A percentile compares a stretch with the other conserved stretches of the same genome.
phyloP scores from a whole-genome alignment of 2,797 vertebrate species.

The Malurus leucopterus region DNA sequence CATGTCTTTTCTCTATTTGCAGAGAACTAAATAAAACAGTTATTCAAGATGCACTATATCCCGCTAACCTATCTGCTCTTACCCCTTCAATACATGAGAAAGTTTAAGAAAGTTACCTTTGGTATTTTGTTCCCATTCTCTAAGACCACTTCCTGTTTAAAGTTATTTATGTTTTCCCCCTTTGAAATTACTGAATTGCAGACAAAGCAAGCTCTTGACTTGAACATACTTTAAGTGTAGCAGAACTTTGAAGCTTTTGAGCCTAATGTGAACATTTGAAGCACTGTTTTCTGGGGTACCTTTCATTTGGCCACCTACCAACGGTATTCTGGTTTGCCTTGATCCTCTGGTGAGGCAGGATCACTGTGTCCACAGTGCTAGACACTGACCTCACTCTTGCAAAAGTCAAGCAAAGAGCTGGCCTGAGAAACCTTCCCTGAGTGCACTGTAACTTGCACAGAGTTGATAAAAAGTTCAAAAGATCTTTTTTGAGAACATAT shows the following conservation, averaged over 20 bases:
- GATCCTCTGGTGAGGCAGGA: not conserved
- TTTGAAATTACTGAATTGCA: slow-evolving; percentile 23
- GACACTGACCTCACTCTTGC: not conserved
- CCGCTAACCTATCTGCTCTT: slow-evolving; percentile 24
- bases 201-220: slow-evolving; percentile 53
- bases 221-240: not conserved
- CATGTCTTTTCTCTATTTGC: slow-evolving; percentile 28
- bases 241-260: slow-evolving; percentile 43
- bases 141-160: slow-evolving; percentile 18
- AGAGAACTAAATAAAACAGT: slow-evolving; percentile 46
- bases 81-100: slow-evolving; percentile 36
- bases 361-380: not conserved
- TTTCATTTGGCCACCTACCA: slow-evolving; percentile 18
- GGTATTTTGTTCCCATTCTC: slow-evolving; percentile 41
- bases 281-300: not conserved
- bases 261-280: slow-evolving; percentile 29
- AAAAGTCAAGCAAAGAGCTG: not conserved
- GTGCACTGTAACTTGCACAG: not conserved
- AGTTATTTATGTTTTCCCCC: slow-evolving; percentile 36
- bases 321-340: slow-evolving; percentile 10
- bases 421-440: not conserved
- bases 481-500: not conserved
- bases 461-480: not conserved
- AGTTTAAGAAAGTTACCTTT: slow-evolving; percentile 40
- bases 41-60: slow-evolving; percentile 4